Base-by-base conservation (phyloP, 2,888 invertebrate species). In the Parthenolecanium corni region DNA sequence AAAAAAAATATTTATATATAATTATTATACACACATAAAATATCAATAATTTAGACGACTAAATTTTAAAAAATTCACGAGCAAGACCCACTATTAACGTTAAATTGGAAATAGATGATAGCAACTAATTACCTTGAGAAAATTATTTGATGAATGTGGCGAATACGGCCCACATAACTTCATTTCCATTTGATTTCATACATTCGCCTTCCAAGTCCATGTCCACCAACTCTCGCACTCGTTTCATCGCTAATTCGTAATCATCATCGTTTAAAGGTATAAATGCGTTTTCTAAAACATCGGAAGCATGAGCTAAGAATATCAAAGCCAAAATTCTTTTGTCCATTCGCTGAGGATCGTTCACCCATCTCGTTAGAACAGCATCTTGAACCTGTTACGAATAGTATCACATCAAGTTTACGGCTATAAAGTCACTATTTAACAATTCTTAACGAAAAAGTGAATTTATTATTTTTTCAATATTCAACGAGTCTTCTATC, bases 261-360 rank as follows among this genome's bases (percentile, higher is more conserved):
- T 96, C 96, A 72, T 96, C 95, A 71, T 94, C 93, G 57, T 89
- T 90, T 12, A 99, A 81, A 2, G 97, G 95, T 21, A 95, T 94
- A 76, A 99, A 98, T 61, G 98, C 98, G 76, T 99, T 99, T 78
- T 99, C 98, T 63, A 99, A 80, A 23, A 99, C 98, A 76, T 99
- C 98, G 58, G 95, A 94, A 9, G 96, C 93, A 74, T 99, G 96
- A 24, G 97, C 95, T 70, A 98, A 79, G 76, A 93, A 89, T 72
- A 98, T 84, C 66, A 99, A 80, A 51, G 96, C 89, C 71, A 99
- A 77, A 73, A 92, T 86, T 62, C 97, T 82, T 75, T 89, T 91
- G 74, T 98, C 96, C 82, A 98, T 97, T 70, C 96, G 86, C 70
- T 95, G 94, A 12, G 95, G 88, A 77, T 97, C 96, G 67, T 96